Percentiles rank a stretch among this genome's conserved stretches.
Conservation (phyloP, 2,113 vertebrate genomes). For the Panthera uncia region DNA sequence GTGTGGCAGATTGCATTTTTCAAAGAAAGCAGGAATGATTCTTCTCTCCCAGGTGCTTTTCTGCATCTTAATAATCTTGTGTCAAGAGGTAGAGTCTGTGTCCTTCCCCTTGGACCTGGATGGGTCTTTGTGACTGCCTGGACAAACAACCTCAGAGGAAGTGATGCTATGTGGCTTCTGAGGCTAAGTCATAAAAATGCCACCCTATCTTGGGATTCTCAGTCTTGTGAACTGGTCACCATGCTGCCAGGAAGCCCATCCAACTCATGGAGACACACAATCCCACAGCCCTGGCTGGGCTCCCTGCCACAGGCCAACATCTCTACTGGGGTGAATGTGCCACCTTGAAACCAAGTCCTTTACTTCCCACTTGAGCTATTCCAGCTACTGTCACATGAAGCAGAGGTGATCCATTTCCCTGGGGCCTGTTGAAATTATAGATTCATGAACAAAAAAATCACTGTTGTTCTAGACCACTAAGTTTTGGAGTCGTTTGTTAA, state of each 20-base stretch:
- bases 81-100: neutral
- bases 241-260: neutral
- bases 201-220: neutral
- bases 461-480: neutral
- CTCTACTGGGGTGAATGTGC: neutral
- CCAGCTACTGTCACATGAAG: neutral
- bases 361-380: neutral
- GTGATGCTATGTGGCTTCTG: neutral
- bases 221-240: neutral
- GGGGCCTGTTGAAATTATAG: neutral
- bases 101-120: neutral
- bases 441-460: neutral
- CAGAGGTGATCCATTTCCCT: neutral
- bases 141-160: neutral
- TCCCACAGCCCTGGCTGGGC: neutral
- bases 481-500: neutral
- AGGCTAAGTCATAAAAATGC: neutral
- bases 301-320: neutral
- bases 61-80: neutral
- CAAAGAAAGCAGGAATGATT: neutral
- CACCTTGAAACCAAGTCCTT: neutral
- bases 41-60: neutral
- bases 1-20: neutral
- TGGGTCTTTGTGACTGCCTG: neutral
- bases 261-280: neutral